Evolutionary conservation across 64 coral and sea anemone species (phyloP), one percentile per base, ranked within the genome.

Genomic region (Trachythela sp.): DNA sequence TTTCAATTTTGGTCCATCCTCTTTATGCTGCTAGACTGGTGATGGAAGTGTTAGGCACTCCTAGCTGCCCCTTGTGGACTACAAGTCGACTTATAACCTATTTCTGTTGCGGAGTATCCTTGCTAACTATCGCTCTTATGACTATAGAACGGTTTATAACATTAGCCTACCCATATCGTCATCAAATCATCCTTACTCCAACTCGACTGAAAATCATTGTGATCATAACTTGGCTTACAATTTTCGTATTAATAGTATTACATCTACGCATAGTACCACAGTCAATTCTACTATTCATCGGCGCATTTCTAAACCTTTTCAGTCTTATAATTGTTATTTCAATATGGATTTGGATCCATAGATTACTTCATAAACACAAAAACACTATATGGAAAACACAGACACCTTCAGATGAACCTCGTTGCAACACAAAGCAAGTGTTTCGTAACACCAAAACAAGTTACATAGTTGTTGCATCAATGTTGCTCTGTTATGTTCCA

Each of bases 291-390:
- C 37, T 39, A 5, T 37, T 0, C 13, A 39, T 80, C 6, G 30
- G 34, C 15, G 75, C 75, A 29, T 80, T 39, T 15, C 35, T 80
- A 18, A 37, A 11, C 26, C 13, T 35, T 36, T 18, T 13, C 34
- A 10, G 33, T 39, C 31, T 80, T 11, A 18, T 22, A 1, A 37
- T 15, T 36, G 75, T 80, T 8, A 80, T 36, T 34, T 39, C 75
- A 18, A 80, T 80, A 18, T 80, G 34, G 75, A 35, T 80, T 35
- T 80, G 75, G 75, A 80, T 80, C 17, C 75, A 80, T 15, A 80
- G 75, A 35, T 17, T 80, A 15, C 15, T 80, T 29, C 75, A 39
- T 5, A 80, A 80, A 22, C 75, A 80, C 37, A 20, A 39, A 35
- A 35, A 37, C 0, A 18, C 30, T 0, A 80, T 80, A 20, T 9